These are phyloP conservation scores for Cerastoderma edule DNA, from an alignment of 2,888 invertebrate species.

Conservation along the genomic window DNA sequence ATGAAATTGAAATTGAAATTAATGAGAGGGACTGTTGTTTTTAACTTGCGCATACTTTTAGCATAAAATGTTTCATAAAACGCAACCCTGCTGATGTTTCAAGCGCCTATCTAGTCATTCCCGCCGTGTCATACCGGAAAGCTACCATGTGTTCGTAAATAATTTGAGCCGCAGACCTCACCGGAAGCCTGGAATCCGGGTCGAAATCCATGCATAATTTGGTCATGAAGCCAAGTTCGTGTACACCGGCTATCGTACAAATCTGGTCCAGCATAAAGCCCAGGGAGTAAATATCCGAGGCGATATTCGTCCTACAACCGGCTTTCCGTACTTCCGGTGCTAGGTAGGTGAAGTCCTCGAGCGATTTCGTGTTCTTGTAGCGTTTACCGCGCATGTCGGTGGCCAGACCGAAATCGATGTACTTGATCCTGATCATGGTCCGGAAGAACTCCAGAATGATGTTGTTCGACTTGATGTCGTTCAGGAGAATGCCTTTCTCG, in stretches of 20 bases:
- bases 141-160: slow-evolving; percentile 40
- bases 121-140: slow-evolving; percentile 11
- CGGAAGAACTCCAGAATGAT: slow-evolving; percentile 45
- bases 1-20: too few species aligned
- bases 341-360: slow-evolving; percentile 54
- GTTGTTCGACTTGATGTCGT: slow-evolving; percentile 60
- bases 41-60: too few species aligned
- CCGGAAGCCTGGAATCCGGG: slow-evolving; percentile 43
- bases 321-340: slow-evolving; percentile 56
- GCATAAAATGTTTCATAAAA: too few species aligned
- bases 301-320: slow-evolving; percentile 37
- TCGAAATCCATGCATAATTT: slow-evolving; percentile 46
- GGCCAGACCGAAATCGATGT: slow-evolving; percentile 58
- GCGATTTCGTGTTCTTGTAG: slow-evolving; percentile 55
- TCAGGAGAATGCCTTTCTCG: slow-evolving; percentile 54
- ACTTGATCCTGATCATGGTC: slow-evolving; percentile 43
- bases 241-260: slow-evolving; percentile 23
- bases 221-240: slow-evolving; percentile 40
- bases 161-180: slow-evolving; percentile 30
- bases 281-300: slow-evolving; percentile 55
- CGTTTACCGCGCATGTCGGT: slow-evolving; percentile 56
- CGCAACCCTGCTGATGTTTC: too few species aligned
- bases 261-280: slow-evolving; percentile 60
- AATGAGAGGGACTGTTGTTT: too few species aligned
- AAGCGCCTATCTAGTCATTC: background rate